phyloP scores from a whole-genome alignment of 2,113 vertebrate genomes.

The Psettodes erumei region DNA sequence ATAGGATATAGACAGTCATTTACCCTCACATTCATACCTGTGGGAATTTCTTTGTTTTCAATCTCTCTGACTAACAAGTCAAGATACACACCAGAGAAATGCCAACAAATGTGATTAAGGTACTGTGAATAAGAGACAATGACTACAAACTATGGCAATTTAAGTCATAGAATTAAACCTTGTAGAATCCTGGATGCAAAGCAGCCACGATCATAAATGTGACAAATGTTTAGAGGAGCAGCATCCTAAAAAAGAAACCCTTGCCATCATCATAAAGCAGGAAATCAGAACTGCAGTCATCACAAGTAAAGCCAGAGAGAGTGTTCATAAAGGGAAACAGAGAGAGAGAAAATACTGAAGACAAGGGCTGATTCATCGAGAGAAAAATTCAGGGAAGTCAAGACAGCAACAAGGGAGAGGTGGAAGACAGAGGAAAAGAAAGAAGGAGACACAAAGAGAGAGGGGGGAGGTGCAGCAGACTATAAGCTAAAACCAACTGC shows the following conservation, averaged over 20 bases:
- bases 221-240: slow-evolving; percentile 15
- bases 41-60: too few species aligned
- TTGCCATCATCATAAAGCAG: slow-evolving; percentile 1
- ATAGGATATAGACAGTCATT: too few species aligned
- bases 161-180: slow-evolving; percentile 13
- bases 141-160: slow-evolving; percentile 2
- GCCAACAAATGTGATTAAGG: not conserved
- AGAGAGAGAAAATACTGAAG: not conserved
- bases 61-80: not conserved
- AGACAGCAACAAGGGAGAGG: slow-evolving; percentile 4
- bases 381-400: not conserved
- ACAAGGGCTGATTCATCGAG: not conserved
- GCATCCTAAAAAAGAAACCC: not conserved
- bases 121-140: not conserved
- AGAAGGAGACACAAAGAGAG: slow-evolving; percentile 55
- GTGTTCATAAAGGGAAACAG: not conserved
- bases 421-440: slow-evolving; percentile 21
- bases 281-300: slow-evolving; percentile 47
- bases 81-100: not conserved
- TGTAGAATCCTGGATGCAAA: not conserved
- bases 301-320: not conserved
- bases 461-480: slow-evolving; percentile 56
- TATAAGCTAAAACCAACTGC: slow-evolving; percentile 53
- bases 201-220: slow-evolving; percentile 19
- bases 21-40: too few species aligned